These are phyloP conservation scores for Desoria tigrina DNA, from an alignment of 2,888 invertebrate species.

Conservation along the genomic window DNA sequence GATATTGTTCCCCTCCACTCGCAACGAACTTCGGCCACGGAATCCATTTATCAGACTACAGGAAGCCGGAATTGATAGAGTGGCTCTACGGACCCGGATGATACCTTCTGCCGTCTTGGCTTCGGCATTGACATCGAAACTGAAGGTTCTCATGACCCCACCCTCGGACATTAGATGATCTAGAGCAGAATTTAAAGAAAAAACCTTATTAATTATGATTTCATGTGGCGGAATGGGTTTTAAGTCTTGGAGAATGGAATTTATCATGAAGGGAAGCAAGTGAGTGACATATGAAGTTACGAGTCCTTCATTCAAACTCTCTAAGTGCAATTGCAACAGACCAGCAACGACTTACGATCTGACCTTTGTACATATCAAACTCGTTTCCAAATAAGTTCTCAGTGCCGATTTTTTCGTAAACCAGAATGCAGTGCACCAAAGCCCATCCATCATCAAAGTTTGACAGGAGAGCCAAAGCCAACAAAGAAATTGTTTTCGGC, in stretches of 20 bases:
- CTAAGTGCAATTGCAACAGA: too few species aligned
- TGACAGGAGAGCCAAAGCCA: neutral
- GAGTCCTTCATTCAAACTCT: too few species aligned
- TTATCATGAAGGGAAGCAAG: too few species aligned
- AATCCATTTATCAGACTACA: neutral
- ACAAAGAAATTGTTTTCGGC: too few species aligned
- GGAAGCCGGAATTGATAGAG: neutral
- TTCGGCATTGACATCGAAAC: neutral
- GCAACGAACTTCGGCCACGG: neutral
- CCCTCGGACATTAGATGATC: slow-evolving; percentile 8
- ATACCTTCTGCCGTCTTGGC: neutral
- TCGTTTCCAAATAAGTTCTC: neutral
- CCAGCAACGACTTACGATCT: neutral
- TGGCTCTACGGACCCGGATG: neutral
- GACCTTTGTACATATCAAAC: neutral
- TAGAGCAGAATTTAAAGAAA: neutral
- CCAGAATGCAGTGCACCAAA: neutral
- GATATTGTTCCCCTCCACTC: neutral
- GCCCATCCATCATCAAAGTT: neutral
- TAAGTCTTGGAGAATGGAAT: too few species aligned
- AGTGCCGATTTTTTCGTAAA: too few species aligned
- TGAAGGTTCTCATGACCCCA: slow-evolving; percentile 7
- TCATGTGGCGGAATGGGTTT: too few species aligned
- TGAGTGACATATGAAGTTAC: too few species aligned
- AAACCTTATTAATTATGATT: too few species aligned